phyloP scores from a whole-genome alignment of 2,113 vertebrate species.

The Guaruba guarouba region DNA sequence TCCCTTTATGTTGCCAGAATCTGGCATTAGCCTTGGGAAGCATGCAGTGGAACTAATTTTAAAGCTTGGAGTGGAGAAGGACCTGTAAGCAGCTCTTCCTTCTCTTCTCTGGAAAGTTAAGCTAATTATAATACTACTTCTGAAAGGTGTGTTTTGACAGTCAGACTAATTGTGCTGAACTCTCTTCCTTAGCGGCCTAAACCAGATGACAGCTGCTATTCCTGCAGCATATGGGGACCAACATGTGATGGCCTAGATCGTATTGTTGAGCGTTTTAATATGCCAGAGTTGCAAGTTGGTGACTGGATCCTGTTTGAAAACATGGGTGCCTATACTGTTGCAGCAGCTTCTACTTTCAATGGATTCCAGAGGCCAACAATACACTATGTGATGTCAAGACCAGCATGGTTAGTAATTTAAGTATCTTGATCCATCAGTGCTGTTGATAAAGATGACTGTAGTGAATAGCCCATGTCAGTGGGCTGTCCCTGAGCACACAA shows the following conservation, averaged over 20 bases:
- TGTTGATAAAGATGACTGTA: neutral
- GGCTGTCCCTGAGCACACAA: neutral
- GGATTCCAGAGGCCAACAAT: slow-evolving; percentile 94
- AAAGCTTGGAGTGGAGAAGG: neutral
- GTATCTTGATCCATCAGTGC: neutral
- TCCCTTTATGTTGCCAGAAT: neutral
- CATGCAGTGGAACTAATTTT: neutral
- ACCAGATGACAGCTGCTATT: slow-evolving; percentile 87
- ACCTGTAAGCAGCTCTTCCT: neutral
- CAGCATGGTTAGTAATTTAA: slow-evolving; percentile 83
- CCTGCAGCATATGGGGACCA: slow-evolving; percentile 96
- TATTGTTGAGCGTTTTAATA: slow-evolving; percentile 86
- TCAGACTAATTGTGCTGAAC: neutral
- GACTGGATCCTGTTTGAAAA: slow-evolving; percentile 97
- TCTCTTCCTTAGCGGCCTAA: slow-evolving; percentile 82
- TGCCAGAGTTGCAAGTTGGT: slow-evolving; percentile 92
- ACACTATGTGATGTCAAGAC: slow-evolving; percentile 88
- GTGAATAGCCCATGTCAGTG: neutral
- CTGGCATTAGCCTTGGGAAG: neutral
- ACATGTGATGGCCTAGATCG: slow-evolving; percentile 95
- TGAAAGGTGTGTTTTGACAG: neutral
- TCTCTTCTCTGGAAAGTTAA: neutral
- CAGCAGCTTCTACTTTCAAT: slow-evolving; percentile 96
- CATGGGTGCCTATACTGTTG: slow-evolving; percentile 97
- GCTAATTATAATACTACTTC: neutral